Conservation (phyloP, 2,113 vertebrate species). For the Gallinago jamesoni region DNA sequence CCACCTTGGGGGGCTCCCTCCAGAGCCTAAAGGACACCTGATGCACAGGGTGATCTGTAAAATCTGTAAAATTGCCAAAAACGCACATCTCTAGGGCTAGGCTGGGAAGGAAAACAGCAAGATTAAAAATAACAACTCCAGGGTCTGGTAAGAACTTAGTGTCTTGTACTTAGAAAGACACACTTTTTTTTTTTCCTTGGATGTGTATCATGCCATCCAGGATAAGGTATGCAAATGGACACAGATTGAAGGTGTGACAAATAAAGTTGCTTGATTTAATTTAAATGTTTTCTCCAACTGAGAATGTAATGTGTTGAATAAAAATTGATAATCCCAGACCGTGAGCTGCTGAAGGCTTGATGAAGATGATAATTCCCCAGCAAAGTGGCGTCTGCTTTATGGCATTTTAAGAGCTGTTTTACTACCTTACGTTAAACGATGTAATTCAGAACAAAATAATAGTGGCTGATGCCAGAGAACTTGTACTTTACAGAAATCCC, state of each 20-base stretch:
- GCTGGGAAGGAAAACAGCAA: neutral
- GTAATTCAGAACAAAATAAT: neutral
- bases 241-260: neutral
- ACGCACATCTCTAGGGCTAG: neutral
- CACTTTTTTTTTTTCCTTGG: neutral
- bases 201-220: neutral
- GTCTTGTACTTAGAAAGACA: neutral
- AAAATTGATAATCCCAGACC: neutral
- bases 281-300: neutral
- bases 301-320: neutral
- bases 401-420: neutral
- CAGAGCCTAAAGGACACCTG: neutral
- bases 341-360: neutral
- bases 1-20: no score
- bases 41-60: neutral
- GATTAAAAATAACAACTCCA: neutral
- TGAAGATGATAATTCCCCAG: neutral
- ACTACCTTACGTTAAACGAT: neutral
- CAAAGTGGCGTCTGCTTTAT: neutral
- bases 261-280: neutral
- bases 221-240: neutral
- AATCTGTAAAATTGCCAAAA: neutral
- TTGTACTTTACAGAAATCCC: neutral
- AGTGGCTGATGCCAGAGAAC: neutral
- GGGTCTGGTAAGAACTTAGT: neutral